phyloP scores from a whole-genome alignment of 2,888 invertebrate genomes.

The Amphipoea lucens region DNA sequence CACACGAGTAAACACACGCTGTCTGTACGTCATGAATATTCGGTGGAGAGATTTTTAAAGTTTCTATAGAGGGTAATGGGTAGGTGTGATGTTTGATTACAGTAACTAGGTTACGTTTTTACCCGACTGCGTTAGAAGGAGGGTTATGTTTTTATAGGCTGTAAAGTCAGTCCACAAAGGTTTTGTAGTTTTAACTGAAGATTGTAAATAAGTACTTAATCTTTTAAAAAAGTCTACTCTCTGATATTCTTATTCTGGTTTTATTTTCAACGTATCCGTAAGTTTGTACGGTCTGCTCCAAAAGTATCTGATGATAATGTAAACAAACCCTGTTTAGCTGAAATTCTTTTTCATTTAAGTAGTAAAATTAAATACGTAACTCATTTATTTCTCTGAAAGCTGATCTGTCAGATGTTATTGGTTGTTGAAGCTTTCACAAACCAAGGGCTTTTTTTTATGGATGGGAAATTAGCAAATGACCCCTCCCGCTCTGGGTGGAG shows the following conservation, averaged over 20 bases:
- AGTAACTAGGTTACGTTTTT: neutral
- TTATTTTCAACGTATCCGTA: neutral
- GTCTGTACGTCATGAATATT: slow-evolving; percentile 41
- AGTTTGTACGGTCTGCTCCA: neutral
- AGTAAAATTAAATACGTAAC: neutral
- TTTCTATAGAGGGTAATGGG: neutral
- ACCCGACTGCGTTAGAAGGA: too few species aligned
- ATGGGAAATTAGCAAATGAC: too few species aligned
- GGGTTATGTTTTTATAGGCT: neutral
- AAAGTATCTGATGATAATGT: too few species aligned
- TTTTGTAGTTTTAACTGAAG: too few species aligned
- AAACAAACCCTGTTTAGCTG: too few species aligned
- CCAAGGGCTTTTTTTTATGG: neutral
- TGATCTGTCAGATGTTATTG: neutral
- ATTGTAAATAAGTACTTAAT: neutral
- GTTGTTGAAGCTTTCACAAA: neutral
- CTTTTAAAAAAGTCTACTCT: neutral
- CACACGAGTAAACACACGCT: slow-evolving; percentile 34
- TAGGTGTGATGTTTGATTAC: neutral
- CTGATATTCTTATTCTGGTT: too few species aligned
- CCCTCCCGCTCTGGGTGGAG: too few species aligned
- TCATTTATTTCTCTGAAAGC: neutral
- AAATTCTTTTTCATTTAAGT: too few species aligned
- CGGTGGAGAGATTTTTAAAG: slow-evolving; percentile 11
- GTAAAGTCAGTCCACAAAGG: neutral